Evolutionary conservation across 2,113 vertebrate species (phyloP).

Genomic region (Engraulis encrasicolus): DNA sequence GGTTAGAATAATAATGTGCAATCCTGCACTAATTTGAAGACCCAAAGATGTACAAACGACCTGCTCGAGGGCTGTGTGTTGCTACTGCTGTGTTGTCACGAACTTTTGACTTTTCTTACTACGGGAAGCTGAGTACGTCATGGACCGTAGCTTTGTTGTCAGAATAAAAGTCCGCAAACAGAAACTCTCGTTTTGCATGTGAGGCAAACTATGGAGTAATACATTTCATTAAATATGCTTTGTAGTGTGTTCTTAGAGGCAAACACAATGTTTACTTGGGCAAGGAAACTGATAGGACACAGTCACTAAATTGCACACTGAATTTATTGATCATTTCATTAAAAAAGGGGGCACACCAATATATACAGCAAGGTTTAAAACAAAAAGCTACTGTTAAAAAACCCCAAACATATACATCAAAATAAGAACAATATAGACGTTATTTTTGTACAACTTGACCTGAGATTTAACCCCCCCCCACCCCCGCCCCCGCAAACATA

Average conservation of each 20-base stretch:
- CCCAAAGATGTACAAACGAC: too few species aligned
- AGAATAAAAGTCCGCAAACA: conserved; percentile 5
- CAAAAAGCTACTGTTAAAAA: not conserved
- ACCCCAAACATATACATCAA: conserved; percentile 42
- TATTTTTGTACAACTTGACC: not conserved
- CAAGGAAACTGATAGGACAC: not conserved
- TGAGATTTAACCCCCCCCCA: not conserved
- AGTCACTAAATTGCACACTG: not conserved
- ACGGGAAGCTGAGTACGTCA: not conserved
- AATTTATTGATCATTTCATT: not conserved
- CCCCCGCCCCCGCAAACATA: too few species aligned
- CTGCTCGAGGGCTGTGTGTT: too few species aligned
- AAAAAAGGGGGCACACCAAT: not conserved
- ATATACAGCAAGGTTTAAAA: not conserved
- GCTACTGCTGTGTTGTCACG: too few species aligned
- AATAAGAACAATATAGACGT: too few species aligned
- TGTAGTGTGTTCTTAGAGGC: too few species aligned
- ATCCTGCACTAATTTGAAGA: too few species aligned
- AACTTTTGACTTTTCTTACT: too few species aligned
- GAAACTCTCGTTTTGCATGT: not conserved
- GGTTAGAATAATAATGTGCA: too few species aligned
- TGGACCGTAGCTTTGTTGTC: not conserved
- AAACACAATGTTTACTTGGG: too few species aligned
- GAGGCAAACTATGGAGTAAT: too few species aligned
- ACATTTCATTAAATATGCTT: too few species aligned